Conservation (phyloP, 2,797 vertebrate genomes). For the Acropternis orthonyx region DNA sequence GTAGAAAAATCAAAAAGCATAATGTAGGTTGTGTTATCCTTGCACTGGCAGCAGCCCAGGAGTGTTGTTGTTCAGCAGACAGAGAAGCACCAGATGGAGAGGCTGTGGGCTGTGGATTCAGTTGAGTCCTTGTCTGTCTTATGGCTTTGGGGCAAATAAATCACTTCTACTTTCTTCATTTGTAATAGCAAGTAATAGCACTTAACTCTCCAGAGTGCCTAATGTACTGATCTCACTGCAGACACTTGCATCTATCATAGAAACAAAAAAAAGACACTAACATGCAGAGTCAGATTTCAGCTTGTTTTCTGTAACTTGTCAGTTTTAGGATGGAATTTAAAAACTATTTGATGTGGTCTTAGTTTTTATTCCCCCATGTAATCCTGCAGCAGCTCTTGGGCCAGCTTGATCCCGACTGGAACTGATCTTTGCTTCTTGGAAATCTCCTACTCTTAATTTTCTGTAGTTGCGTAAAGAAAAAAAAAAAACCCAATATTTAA, state of each 20-base stretch:
- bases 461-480: neutral
- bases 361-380: neutral
- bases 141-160: neutral
- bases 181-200: neutral
- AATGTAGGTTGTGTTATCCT: neutral
- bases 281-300: neutral
- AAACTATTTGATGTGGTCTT: neutral
- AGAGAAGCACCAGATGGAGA: neutral
- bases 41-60: neutral
- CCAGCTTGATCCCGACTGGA: neutral
- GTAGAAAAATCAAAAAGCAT: neutral
- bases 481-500: rapidly evolving
- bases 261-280: neutral
- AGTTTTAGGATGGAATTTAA: neutral
- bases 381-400: neutral
- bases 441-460: neutral
- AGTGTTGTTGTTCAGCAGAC: neutral
- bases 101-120: neutral
- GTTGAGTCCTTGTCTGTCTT: neutral
- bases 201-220: neutral
- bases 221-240: neutral
- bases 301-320: neutral
- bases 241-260: neutral
- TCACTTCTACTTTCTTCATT: neutral
- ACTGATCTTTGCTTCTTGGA: neutral